Conservation (phyloP, 1,140 invertebrate species). For the Drosophila truncata region DNA sequence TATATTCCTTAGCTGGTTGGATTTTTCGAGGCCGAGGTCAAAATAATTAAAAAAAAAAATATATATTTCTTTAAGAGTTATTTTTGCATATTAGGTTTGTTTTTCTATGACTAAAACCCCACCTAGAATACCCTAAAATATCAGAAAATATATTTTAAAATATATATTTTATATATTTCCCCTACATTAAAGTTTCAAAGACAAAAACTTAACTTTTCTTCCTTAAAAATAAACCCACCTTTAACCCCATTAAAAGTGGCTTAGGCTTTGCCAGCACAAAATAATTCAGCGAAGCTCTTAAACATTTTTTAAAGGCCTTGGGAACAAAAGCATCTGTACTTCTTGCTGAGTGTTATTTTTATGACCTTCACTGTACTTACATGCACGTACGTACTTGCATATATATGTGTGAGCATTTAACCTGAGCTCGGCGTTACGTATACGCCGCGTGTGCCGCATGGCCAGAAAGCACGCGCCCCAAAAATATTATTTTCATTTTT, state of each 20-base stretch:
- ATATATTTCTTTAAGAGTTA: too few species aligned
- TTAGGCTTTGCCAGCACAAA: neutral
- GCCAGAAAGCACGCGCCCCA: slow-evolving; percentile 69
- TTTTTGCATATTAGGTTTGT: neutral
- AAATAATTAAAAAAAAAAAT: too few species aligned
- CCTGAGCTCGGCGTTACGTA: slow-evolving; percentile 47
- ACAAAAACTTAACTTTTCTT: neutral
- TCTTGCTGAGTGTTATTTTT: slow-evolving; percentile 3
- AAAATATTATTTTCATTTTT: slow-evolving; percentile 77
- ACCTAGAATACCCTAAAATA: neutral
- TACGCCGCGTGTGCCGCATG: slow-evolving; percentile 54
- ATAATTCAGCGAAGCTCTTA: neutral
- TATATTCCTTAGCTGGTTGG: too few species aligned
- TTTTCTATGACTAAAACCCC: neutral
- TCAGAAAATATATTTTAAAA: too few species aligned
- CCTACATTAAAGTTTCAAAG: too few species aligned
- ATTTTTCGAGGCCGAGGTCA: too few species aligned
- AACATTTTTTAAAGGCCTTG: slow-evolving; percentile 5
- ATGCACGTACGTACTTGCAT: slow-evolving; percentile 1
- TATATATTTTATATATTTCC: neutral
- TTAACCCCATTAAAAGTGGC: neutral
- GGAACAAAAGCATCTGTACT: neutral
- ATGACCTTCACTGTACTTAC: slow-evolving; percentile 21
- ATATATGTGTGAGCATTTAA: slow-evolving; percentile 39
- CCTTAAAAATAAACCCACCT: too few species aligned